phyloP scores from a whole-genome alignment of 2,113 vertebrate genomes.

The Ictalurus furcatus region DNA sequence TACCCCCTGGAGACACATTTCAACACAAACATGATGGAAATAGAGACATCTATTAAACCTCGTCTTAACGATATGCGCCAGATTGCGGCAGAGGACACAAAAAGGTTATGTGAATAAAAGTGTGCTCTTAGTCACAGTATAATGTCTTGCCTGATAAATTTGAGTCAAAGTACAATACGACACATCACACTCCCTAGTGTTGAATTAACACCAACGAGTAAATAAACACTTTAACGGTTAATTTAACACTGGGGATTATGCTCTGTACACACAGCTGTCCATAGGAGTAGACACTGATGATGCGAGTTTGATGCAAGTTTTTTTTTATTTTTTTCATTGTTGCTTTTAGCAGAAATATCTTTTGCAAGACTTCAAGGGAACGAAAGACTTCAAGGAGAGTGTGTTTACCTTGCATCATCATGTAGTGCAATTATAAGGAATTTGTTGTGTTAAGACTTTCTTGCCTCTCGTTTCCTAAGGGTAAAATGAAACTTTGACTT shows the following conservation, averaged over 20 bases:
- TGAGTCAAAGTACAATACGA: not conserved
- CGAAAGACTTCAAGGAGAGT: not conserved
- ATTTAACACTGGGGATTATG: not conserved
- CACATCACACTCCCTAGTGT: not conserved
- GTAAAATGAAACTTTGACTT: not conserved
- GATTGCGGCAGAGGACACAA: conserved; percentile 33
- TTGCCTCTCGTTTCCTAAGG: not conserved
- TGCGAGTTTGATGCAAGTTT: not conserved
- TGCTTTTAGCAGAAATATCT: not conserved
- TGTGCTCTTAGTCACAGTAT: not conserved
- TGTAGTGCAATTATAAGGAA: not conserved
- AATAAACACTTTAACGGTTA: not conserved
- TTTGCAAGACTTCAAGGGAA: not conserved
- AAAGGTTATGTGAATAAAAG: conserved; percentile 32
- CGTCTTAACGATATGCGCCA: conserved; percentile 26
- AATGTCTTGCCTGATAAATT: not conserved
- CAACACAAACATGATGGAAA: conserved; percentile 20
- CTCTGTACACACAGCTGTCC: not conserved
- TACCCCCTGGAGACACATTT: conserved; percentile 24
- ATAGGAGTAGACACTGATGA: not conserved
- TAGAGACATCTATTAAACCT: conserved; percentile 7
- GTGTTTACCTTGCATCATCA: not conserved
- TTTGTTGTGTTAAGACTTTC: not conserved
- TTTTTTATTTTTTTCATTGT: too few species aligned
- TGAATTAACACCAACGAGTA: not conserved